phyloP scores from a whole-genome alignment of 30 jellyfish, hydroid and myxozoan genomes.

The Aurelia sp. region DNA sequence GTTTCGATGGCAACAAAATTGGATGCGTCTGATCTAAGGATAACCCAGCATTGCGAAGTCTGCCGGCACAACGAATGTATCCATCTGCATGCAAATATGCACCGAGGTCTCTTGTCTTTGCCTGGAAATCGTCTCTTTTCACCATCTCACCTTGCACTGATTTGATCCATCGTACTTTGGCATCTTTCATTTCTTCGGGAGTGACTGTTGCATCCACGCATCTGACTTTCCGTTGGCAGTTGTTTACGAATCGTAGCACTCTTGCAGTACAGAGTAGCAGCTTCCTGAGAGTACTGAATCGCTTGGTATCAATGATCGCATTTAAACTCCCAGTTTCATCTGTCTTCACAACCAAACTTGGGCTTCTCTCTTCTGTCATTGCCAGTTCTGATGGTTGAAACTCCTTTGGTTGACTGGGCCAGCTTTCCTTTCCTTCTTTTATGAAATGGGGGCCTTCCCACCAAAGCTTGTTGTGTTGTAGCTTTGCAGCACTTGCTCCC shows the following conservation, averaged over 20 bases:
- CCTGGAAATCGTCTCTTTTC: background rate
- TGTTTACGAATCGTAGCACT: constrained; percentile 5
- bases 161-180: too few relatives aligned
- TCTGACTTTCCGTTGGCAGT: background rate
- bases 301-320: background rate
- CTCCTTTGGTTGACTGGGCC: constrained; percentile 3
- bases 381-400: background rate
- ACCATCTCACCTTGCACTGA: background rate
- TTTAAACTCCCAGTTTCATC: too few relatives aligned
- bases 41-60: constrained; percentile 7
- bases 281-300: background rate
- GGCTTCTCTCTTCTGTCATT: background rate
- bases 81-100: constrained; percentile 14
- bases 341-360: background rate
- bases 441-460: too few relatives aligned
- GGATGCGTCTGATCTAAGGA: background rate
- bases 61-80: constrained; percentile 6
- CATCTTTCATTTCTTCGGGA: constrained; percentile 11
- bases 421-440: background rate
- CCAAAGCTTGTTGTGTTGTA: too few relatives aligned
- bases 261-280: background rate
- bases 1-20: constrained; percentile 4
- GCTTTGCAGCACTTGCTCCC: too few relatives aligned
- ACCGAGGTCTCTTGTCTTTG: background rate
- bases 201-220: background rate